Percentiles rank a stretch among this genome's conserved stretches.
phyloP scores from a whole-genome alignment of 2,888 invertebrate species.

The Ochropacha duplaris region DNA sequence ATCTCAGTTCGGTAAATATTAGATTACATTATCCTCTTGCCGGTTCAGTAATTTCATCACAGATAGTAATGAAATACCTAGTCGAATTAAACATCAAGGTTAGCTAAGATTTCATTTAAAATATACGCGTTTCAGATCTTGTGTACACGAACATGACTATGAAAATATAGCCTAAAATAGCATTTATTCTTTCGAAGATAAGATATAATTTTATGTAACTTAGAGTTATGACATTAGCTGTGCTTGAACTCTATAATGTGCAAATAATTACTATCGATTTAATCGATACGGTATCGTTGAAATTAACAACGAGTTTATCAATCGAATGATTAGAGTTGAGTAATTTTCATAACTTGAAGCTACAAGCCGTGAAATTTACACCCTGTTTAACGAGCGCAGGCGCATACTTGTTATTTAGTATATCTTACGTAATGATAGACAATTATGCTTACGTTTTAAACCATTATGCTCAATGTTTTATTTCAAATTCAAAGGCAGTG shows the following conservation, averaged over 20 bases:
- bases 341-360: conserved; percentile 10
- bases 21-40: neutral
- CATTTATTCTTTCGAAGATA: neutral
- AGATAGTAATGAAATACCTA: conserved; percentile 25
- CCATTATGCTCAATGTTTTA: neutral
- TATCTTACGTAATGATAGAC: neutral
- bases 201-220: neutral
- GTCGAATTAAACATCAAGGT: conserved; percentile 29
- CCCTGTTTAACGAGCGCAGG: conserved; percentile 28
- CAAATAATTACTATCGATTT: neutral
- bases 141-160: neutral
- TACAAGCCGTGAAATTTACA: conserved; percentile 34
- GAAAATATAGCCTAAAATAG: neutral
- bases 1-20: neutral
- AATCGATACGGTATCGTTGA: neutral
- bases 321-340: neutral
- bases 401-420: neutral
- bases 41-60: conserved; percentile 1
- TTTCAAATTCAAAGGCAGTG: neutral
- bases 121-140: neutral
- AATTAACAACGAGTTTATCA: neutral
- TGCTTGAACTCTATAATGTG: neutral
- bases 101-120: conserved; percentile 4
- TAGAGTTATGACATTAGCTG: neutral
- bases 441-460: neutral